These are phyloP conservation scores for Isotomurus palustris DNA, from an alignment of 2,888 invertebrate genomes.

Conservation along the genomic window DNA sequence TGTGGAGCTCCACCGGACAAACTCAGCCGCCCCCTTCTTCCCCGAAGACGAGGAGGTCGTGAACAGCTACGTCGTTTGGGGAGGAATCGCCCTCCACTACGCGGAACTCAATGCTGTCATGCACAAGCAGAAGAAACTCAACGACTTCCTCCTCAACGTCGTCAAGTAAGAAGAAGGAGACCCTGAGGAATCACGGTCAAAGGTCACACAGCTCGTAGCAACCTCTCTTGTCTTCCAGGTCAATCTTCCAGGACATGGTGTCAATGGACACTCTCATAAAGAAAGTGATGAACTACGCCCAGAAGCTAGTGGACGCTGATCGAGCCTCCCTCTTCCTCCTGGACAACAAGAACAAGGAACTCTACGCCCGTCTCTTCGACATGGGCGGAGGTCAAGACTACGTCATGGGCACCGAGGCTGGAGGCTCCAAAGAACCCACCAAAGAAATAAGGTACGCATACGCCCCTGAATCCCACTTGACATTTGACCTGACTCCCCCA, in stretches of 20 bases:
- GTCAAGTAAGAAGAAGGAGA: slow-evolving; percentile 62
- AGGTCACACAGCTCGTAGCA: too few relatives aligned
- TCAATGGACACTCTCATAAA: slow-evolving; percentile 42
- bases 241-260: slow-evolving; percentile 82
- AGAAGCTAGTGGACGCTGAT: slow-evolving; percentile 71
- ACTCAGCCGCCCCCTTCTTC: slow-evolving; percentile 54
- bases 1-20: slow-evolving; percentile 63
- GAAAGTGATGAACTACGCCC: slow-evolving; percentile 30
- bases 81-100: slow-evolving; percentile 65
- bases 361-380: slow-evolving; percentile 68
- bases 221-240: slow-evolving; percentile 55
- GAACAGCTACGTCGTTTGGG: slow-evolving; percentile 64
- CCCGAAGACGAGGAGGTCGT: slow-evolving; percentile 66
- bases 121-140: slow-evolving; percentile 66
- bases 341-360: slow-evolving; percentile 65
- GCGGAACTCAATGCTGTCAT: slow-evolving; percentile 65
- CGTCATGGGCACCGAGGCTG: slow-evolving; percentile 49
- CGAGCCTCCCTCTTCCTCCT: slow-evolving; percentile 76
- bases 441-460: slow-evolving; percentile 48
- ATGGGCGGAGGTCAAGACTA: slow-evolving; percentile 51
- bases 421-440: slow-evolving; percentile 37
- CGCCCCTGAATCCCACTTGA: background rate
- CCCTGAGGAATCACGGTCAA: too few relatives aligned
- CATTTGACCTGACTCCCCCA: background rate
- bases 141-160: slow-evolving; percentile 71